phyloP scores from a whole-genome alignment of 2,113 vertebrate species.

The Diadophis punctatus region DNA sequence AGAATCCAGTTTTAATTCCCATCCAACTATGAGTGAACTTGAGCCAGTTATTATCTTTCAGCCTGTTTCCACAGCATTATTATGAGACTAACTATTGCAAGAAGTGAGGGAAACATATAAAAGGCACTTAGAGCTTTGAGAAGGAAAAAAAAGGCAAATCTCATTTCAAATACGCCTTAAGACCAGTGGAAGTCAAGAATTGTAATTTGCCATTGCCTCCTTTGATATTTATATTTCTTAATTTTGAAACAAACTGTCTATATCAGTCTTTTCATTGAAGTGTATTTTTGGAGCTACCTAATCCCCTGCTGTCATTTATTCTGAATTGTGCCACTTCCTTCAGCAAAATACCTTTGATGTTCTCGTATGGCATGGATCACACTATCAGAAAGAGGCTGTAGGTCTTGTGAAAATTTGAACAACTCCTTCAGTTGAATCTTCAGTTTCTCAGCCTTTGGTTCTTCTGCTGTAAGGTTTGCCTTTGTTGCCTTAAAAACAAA shows the following conservation, averaged over 20 bases:
- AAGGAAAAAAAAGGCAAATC: neutral
- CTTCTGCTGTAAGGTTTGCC: constrained; percentile 73
- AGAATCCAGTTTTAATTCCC: neutral
- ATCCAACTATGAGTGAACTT: neutral
- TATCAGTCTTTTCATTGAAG: neutral
- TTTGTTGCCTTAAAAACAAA: constrained; percentile 70
- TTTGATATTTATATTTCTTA: neutral
- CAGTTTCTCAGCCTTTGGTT: constrained; percentile 75
- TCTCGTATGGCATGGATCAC: constrained; percentile 82
- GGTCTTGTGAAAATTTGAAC: constrained; percentile 74
- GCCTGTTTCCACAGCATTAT: neutral
- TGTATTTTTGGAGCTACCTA: neutral
- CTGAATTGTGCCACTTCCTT: neutral
- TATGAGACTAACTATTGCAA: neutral
- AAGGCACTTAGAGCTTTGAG: neutral
- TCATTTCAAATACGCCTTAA: neutral
- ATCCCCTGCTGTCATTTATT: neutral
- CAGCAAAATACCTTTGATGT: constrained; percentile 79
- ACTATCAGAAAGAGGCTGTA: constrained; percentile 70
- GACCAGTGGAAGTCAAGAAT: neutral
- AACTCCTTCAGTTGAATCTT: constrained; percentile 85
- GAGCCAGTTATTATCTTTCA: neutral
- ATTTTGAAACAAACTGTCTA: neutral
- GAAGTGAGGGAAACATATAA: neutral
- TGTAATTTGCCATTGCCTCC: neutral